phyloP scores from a whole-genome alignment of 1,140 invertebrate species.

The Charaxes varanes region DNA sequence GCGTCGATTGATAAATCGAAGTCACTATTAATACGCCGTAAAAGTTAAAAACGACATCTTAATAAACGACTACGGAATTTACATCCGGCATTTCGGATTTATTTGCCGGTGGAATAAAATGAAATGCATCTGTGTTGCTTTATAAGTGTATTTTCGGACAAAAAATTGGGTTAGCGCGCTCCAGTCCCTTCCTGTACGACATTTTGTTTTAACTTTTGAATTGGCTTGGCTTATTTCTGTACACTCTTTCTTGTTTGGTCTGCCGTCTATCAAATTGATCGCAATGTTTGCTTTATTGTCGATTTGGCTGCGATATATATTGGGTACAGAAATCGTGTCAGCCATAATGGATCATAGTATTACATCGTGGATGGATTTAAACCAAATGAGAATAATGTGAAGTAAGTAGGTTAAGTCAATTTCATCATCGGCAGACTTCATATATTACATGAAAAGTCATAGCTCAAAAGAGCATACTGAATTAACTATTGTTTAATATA shows the following conservation, averaged over 20 bases:
- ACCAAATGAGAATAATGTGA: too few relatives aligned
- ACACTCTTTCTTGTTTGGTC: background rate
- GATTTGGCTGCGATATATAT: slow-evolving; percentile 6
- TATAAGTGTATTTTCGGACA: background rate
- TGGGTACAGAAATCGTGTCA: too few relatives aligned
- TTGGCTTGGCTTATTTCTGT: background rate
- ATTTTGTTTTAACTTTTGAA: background rate
- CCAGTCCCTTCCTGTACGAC: background rate
- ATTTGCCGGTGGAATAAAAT: slow-evolving; percentile 2
- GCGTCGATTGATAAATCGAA: too few relatives aligned
- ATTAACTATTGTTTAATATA: too few relatives aligned
- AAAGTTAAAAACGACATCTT: background rate
- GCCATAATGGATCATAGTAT: too few relatives aligned
- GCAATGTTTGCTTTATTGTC: background rate
- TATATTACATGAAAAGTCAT: too few relatives aligned
- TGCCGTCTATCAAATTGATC: background rate
- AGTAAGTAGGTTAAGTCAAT: too few relatives aligned
- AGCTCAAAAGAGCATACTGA: too few relatives aligned
- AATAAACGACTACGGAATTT: background rate
- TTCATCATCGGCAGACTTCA: too few relatives aligned
- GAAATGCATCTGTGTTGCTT: background rate
- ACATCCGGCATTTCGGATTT: background rate
- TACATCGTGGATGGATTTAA: too few relatives aligned
- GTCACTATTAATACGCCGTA: too few relatives aligned
- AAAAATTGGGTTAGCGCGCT: slow-evolving; percentile 1